Percentiles rank a stretch among this genome's conserved stretches.
Conservation (phyloP, 2,113 vertebrate genomes). For the Channa maculata region DNA sequence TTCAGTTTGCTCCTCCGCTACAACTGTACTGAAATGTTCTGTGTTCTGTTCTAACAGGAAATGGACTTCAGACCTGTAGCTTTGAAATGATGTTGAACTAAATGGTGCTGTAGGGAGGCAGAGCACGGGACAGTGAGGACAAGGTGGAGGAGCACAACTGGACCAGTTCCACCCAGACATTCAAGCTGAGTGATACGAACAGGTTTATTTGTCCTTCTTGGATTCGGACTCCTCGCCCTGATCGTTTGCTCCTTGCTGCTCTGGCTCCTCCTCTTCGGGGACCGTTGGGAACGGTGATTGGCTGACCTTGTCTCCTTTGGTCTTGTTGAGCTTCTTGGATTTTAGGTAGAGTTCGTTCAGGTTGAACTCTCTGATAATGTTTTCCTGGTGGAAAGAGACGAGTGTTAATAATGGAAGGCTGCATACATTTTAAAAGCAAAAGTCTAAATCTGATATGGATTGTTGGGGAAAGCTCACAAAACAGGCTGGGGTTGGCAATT, state of each 20-base stretch:
- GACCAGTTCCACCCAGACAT: conserved; percentile 24
- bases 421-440: no score
- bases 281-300: conserved; percentile 73
- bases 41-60: not conserved
- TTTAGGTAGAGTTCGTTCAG: conserved; percentile 94
- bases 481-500: no score
- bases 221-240: conserved; percentile 73
- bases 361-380: conserved; percentile 96
- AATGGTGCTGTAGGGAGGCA: no score
- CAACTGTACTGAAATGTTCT: not conserved
- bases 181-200: conserved; percentile 18
- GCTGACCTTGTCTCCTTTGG: conserved; percentile 71
- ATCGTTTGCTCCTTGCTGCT: conserved; percentile 64
- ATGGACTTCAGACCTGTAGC: no score
- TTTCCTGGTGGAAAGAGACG: conserved; percentile 84
- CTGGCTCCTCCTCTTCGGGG: conserved; percentile 79
- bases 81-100: not conserved
- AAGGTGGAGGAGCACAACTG: conserved; percentile 13
- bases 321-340: conserved; percentile 88
- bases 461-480: no score
- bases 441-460: no score
- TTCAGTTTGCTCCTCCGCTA: conserved; percentile 15
- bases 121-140: not conserved
- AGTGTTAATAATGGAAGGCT: no score
- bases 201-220: conserved; percentile 92